These are phyloP conservation scores for Drosophila tripunctata DNA, from an alignment of 2,888 invertebrate species.

Conservation along the genomic window DNA sequence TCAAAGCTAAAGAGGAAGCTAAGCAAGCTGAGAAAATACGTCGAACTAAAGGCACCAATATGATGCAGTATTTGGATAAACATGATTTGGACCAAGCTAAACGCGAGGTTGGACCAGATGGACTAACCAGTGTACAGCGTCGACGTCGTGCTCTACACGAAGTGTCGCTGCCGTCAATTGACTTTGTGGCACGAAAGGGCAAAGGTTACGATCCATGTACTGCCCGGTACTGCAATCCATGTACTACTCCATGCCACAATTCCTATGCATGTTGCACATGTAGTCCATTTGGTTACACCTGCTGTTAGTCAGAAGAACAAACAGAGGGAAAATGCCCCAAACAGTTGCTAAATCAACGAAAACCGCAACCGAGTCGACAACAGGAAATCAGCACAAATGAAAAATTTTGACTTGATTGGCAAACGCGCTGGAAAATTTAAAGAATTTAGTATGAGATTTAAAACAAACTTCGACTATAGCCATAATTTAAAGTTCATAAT, in stretches of 20 bases:
- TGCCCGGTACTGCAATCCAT: slow-evolving; percentile 25
- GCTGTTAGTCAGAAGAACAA: not conserved
- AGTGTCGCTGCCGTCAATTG: slow-evolving; percentile 54
- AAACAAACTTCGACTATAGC: not conserved
- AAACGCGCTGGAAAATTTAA: not conserved
- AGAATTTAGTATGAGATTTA: not conserved
- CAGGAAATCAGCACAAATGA: not conserved
- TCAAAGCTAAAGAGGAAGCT: slow-evolving; percentile 26
- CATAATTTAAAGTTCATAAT: slow-evolving; percentile 4
- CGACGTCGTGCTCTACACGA: slow-evolving; percentile 39
- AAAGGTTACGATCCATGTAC: slow-evolving; percentile 49
- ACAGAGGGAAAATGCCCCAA: not conserved
- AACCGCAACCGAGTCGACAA: not conserved
- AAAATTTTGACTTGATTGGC: not conserved
- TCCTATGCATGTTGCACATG: slow-evolving; percentile 2
- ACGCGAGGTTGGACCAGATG: slow-evolving; percentile 44
- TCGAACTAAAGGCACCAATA: not conserved
- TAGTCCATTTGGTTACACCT: slow-evolving; percentile 1
- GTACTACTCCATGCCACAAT: too few species aligned
- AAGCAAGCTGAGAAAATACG: not conserved
- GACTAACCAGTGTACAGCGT: slow-evolving; percentile 51
- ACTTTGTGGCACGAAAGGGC: slow-evolving; percentile 59
- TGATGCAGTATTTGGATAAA: slow-evolving; percentile 5
- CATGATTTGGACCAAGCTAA: not conserved
- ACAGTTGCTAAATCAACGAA: not conserved